Evolutionary conservation across 2,888 invertebrate genomes (phyloP).

Genomic region (Nephrotoma guestfalica): DNA sequence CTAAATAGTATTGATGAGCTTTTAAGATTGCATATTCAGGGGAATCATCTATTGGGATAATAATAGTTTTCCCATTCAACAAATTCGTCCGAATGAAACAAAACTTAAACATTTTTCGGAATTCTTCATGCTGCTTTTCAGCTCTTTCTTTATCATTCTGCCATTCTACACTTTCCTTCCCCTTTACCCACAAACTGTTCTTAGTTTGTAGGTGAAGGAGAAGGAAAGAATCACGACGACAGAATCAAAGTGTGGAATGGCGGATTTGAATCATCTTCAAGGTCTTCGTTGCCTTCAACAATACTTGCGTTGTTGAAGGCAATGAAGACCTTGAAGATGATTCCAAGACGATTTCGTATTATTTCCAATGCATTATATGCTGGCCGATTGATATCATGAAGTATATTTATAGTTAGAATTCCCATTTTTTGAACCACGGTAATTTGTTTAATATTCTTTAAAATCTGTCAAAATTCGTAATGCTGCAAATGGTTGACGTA

Average conservation of each 20-base stretch:
- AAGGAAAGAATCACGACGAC: too few relatives aligned
- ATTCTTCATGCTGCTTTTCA: constrained; percentile 13
- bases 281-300: constrained; percentile 12
- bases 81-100: constrained; percentile 24
- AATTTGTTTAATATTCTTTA: constrained; percentile 20
- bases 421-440: constrained; percentile 22
- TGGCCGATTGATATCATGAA: constrained; percentile 28
- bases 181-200: too few relatives aligned
- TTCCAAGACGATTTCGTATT: constrained; percentile 22
- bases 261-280: constrained; percentile 5
- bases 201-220: too few relatives aligned
- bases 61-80: constrained; percentile 23
- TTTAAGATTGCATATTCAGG: constrained; percentile 26
- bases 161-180: too few relatives aligned
- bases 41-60: constrained; percentile 26
- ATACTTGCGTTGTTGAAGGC: too few relatives aligned
- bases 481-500: constrained; percentile 26
- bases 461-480: constrained; percentile 23
- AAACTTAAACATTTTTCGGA: constrained; percentile 22
- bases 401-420: constrained; percentile 24
- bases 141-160: constrained; percentile 2
- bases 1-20: constrained; percentile 31
- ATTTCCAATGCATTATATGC: constrained; percentile 26
- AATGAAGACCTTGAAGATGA: too few relatives aligned
- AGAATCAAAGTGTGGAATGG: too few relatives aligned